Percentiles rank a stretch among this genome's conserved stretches.
phyloP scores from a whole-genome alignment of 2,888 invertebrate genomes.

The Ophioninae sp. region DNA sequence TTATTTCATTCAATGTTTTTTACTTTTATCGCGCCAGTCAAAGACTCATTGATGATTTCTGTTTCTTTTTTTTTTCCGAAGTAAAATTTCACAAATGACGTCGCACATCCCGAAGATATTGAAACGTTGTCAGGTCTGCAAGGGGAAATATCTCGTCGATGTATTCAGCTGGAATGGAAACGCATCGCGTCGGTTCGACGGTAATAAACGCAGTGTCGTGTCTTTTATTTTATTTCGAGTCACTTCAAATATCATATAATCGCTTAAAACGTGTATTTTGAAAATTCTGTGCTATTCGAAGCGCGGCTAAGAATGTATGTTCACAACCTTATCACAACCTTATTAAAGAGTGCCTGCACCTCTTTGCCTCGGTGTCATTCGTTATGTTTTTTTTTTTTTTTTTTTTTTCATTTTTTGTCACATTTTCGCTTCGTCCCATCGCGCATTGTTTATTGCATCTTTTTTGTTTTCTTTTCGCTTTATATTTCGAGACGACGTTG shows the following conservation, averaged over 20 bases:
- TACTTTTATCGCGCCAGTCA: background rate
- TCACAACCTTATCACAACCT: slow-evolving; percentile 81
- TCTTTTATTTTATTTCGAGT: slow-evolving; percentile 23
- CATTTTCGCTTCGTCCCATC: background rate
- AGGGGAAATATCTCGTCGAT: background rate
- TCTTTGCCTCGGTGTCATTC: slow-evolving; percentile 44
- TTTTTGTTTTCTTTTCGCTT: background rate
- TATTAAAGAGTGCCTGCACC: slow-evolving; percentile 77
- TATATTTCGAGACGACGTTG: background rate
- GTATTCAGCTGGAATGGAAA: slow-evolving; percentile 4
- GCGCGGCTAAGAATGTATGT: slow-evolving; percentile 77
- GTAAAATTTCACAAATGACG: background rate
- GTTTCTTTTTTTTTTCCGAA: background rate
- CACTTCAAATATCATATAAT: slow-evolving; percentile 33
- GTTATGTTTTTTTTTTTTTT: slow-evolving; percentile 35
- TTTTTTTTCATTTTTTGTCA: slow-evolving; percentile 46
- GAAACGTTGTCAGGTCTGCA: background rate
- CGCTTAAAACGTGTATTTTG: slow-evolving; percentile 62
- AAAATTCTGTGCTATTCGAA: slow-evolving; percentile 76
- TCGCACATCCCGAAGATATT: background rate
- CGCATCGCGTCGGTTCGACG: slow-evolving; percentile 13
- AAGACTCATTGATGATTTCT: background rate
- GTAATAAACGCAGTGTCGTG: slow-evolving; percentile 32
- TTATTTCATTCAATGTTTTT: background rate
- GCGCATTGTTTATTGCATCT: background rate